Percentiles rank a stretch among this genome's conserved stretches.
Conservation (phyloP, 2,113 vertebrate species). For the Coptodon rendalli region DNA sequence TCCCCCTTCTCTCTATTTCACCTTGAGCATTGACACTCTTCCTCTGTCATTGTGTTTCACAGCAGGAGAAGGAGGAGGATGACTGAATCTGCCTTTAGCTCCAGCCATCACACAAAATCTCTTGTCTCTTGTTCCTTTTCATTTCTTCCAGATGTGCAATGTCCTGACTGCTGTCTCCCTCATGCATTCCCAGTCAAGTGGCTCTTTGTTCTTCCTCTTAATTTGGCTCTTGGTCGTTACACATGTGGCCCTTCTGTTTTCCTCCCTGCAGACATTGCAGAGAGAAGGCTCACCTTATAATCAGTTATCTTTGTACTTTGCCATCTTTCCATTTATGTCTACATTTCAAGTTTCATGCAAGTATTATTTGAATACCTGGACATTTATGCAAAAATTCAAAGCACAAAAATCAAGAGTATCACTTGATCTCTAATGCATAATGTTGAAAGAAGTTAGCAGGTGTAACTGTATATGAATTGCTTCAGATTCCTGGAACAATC, state of each 20-base stretch:
- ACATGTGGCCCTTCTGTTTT: not conserved
- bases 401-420: not conserved
- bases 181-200: not conserved
- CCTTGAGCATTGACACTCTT: constrained; percentile 35
- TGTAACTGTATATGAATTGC: not conserved
- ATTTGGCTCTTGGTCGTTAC: not conserved
- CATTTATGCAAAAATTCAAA: not conserved
- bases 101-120: not conserved
- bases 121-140: constrained; percentile 19
- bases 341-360: not conserved
- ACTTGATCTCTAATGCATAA: not conserved
- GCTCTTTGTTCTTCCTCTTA: constrained; percentile 8
- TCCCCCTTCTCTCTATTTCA: constrained; percentile 21
- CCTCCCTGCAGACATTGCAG: not conserved
- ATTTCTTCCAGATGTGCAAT: constrained; percentile 27
- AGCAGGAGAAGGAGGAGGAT: not conserved
- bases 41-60: constrained; percentile 20
- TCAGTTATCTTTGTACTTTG: not conserved
- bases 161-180: not conserved
- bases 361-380: not conserved
- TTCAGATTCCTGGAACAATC: not conserved
- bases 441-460: not conserved
- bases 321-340: not conserved
- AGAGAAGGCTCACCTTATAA: not conserved
- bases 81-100: constrained; percentile 9